These are phyloP conservation scores for Halcyon leucocephala DNA, from an alignment of 2,797 vertebrate species.

Conservation along the genomic window DNA sequence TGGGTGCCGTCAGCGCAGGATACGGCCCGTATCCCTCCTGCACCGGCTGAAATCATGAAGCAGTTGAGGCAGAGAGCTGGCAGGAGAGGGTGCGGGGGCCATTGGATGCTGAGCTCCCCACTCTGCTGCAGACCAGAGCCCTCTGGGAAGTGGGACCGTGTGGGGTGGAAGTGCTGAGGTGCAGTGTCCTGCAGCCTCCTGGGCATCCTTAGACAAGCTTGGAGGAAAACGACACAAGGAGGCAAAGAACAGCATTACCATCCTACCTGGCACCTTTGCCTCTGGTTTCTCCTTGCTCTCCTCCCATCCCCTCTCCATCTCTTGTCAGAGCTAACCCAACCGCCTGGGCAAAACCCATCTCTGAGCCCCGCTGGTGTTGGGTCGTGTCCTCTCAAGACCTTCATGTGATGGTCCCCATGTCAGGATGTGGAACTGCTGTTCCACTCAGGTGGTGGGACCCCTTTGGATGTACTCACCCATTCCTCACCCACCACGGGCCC, in stretches of 20 bases:
- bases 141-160: neutral
- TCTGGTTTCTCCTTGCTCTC: constrained; percentile 1
- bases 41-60: neutral
- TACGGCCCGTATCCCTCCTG: neutral
- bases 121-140: neutral
- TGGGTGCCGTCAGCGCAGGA: neutral
- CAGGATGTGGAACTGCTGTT: neutral
- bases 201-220: constrained; percentile 37
- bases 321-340: neutral
- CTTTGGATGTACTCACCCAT: neutral
- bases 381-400: rapidly evolving
- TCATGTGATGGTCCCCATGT: rapidly evolving
- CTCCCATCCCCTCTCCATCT: neutral
- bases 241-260: neutral
- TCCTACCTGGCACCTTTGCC: neutral
- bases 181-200: constrained; percentile 37
- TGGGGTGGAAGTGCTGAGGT: constrained; percentile 51
- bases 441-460: neutral
- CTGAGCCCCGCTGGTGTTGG: neutral
- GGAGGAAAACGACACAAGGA: neutral
- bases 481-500: neutral
- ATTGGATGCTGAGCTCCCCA: neutral
- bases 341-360: neutral
- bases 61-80: neutral
- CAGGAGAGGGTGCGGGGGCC: neutral